Base-by-base conservation (phyloP, 2,113 vertebrate species). In the Probosciger aterrimus region DNA sequence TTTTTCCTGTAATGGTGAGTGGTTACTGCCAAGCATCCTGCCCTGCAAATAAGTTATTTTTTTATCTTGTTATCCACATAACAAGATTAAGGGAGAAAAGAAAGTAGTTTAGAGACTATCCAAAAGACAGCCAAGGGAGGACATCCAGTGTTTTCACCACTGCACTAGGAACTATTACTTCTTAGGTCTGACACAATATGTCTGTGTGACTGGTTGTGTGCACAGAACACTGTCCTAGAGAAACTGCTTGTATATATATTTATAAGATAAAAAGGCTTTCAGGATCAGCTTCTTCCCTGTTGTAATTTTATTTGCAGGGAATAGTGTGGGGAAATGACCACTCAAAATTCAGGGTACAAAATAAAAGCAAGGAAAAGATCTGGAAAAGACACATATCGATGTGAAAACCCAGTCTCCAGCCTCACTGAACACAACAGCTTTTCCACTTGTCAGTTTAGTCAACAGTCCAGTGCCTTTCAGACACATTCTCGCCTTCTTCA, bases 21-120 rank as follows among this genome's bases (percentile, higher is more conserved):
- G 19, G 52, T 63, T 93, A 83, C 77, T 95, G 90, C 44, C 69
- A 93, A 94, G 53, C 63, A 86, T 88, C 74, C 82, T 82, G 69
- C 60, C 35, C 86, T 75, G 67, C 35, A 86, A 94, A 76, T 5
- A 77, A 85, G 71, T 85, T 82, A 76, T 28, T 87, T 92, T 92
- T 62, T 92, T 4, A 78, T 78, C 79, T 87, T 89, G 33, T 95
- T 91, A 93, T 27, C 83, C 10, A 41, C 3, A 5, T 90, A 96
- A 91, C n/a, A 62, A 86, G 85, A 92, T 92, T 73, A 92, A 79
- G 5, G 41, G 57, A 88, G 30, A 80, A 77, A 94, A 83, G 17
- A 79, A 82, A 70, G n/a, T 63, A 71, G 27, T 75, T 95, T 47
- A 69, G 23, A 75, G 52, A 83, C 53, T 53, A 86, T 44, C 12